Evolutionary conservation across 2,113 vertebrate species (phyloP).

Genomic region (Nerophis lumbriciformis): DNA sequence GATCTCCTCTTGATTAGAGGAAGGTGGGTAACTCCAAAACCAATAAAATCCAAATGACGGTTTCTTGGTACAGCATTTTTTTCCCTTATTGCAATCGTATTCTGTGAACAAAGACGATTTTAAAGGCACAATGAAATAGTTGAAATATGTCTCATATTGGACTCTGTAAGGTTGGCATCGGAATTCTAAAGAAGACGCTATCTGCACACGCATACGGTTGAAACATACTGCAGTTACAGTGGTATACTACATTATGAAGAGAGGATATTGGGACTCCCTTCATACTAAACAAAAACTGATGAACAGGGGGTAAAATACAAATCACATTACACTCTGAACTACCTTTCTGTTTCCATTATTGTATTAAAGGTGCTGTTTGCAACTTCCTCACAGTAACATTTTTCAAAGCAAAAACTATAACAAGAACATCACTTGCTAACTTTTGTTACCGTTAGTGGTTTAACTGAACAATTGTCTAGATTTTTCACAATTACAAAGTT

Average conservation of each 20-base stretch:
- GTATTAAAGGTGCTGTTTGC: too few relatives aligned
- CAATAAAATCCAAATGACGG: too few relatives aligned
- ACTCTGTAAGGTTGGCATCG: slow-evolving; percentile 36
- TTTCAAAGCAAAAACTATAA: too few relatives aligned
- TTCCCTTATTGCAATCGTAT: slow-evolving; percentile 32
- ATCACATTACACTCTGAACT: slow-evolving; percentile 8
- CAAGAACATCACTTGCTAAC: too few relatives aligned
- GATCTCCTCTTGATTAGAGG: neutral
- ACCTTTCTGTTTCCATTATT: too few relatives aligned
- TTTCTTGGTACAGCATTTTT: slow-evolving; percentile 21
- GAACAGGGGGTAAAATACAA: slow-evolving; percentile 14
- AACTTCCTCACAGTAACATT: too few relatives aligned
- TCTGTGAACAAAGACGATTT: slow-evolving; percentile 33
- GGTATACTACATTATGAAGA: slow-evolving; percentile 3
- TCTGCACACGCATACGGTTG: slow-evolving; percentile 35
- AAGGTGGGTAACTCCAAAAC: too few relatives aligned
- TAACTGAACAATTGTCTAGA: too few relatives aligned
- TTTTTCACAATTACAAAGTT: too few relatives aligned
- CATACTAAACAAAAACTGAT: slow-evolving; percentile 25
- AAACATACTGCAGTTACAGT: slow-evolving; percentile 21
- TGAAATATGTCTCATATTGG: slow-evolving; percentile 39
- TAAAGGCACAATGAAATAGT: slow-evolving; percentile 26
- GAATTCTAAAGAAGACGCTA: slow-evolving; percentile 36
- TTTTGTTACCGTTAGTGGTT: too few relatives aligned
- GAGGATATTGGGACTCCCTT: slow-evolving; percentile 11